phyloP scores from a whole-genome alignment of 2,888 invertebrate species.

The Morpho achilles region DNA sequence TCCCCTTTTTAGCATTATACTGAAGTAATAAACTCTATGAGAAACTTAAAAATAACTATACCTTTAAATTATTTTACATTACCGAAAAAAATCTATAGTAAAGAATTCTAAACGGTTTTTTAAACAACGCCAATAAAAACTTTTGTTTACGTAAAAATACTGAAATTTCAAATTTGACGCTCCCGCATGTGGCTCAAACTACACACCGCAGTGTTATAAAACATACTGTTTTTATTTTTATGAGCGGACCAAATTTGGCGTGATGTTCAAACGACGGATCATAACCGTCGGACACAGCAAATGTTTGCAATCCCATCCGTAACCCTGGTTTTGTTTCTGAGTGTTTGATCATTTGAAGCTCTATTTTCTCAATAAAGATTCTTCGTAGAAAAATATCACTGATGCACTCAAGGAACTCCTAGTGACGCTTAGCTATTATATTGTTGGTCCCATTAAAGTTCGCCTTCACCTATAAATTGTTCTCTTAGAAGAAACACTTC shows the following conservation, averaged over 20 bases:
- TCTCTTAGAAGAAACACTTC: conserved; percentile 52
- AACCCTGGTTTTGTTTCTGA: conserved; percentile 53
- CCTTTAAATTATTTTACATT: no score
- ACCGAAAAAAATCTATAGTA: no score
- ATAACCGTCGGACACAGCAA: conserved; percentile 72
- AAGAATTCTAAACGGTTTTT: neutral
- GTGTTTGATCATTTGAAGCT: conserved; percentile 35
- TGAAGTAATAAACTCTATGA: no score
- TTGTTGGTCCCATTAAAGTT: conserved; percentile 55
- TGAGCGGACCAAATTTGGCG: conserved; percentile 68
- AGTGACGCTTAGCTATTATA: conserved; percentile 58
- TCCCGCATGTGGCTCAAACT: conserved; percentile 42
- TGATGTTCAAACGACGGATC: conserved; percentile 68
- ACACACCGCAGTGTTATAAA: conserved; percentile 52
- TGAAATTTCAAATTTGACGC: conserved; percentile 5
- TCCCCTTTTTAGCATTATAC: no score
- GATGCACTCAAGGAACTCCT: conserved; percentile 47
- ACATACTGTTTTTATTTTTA: conserved; percentile 67
- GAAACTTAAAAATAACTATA: no score
- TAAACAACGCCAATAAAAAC: neutral
- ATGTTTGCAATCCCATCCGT: conserved; percentile 65
- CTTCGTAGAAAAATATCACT: conserved; percentile 41
- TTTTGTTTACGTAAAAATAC: conserved; percentile 6
- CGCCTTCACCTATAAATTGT: conserved; percentile 50
- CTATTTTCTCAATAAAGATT: conserved; percentile 37